A percentile compares a stretch with the other conserved stretches of the same genome.
Conservation (phyloP, 2,797 vertebrate genomes). For the Dendrocincla tyrannina region DNA sequence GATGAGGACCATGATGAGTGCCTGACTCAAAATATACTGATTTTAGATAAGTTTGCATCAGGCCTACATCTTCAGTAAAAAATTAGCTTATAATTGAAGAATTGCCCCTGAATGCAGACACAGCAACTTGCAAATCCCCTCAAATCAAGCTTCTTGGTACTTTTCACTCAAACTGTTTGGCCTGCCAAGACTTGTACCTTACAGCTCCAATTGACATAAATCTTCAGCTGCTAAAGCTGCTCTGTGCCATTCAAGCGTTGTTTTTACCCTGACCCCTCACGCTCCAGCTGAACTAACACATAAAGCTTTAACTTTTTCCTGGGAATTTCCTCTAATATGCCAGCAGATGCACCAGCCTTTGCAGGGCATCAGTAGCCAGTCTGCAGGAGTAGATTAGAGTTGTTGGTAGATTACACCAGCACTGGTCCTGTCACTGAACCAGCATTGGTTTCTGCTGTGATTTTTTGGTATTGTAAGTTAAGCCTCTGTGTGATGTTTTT, state of each 20-base stretch:
- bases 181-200: background rate
- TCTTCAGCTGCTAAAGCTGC: background rate
- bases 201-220: background rate
- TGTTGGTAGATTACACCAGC: background rate
- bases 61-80: background rate
- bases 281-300: background rate
- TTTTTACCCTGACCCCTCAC: background rate
- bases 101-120: background rate
- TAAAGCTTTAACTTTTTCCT: background rate
- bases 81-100: background rate
- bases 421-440: fast-evolving
- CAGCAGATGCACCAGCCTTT: background rate
- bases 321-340: background rate
- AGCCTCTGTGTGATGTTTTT: background rate
- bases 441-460: fast-evolving
- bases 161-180: background rate
- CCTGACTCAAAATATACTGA: background rate
- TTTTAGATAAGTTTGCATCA: background rate
- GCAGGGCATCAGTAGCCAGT: fast-evolving
- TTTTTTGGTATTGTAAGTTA: background rate
- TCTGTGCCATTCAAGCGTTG: background rate
- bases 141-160: fast-evolving
- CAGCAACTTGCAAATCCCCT: background rate
- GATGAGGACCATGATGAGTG: fast-evolving
- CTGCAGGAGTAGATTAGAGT: background rate